These are phyloP conservation scores for Uropsilus gracilis DNA, from an alignment of 2,113 vertebrate species.

Conservation along the genomic window DNA sequence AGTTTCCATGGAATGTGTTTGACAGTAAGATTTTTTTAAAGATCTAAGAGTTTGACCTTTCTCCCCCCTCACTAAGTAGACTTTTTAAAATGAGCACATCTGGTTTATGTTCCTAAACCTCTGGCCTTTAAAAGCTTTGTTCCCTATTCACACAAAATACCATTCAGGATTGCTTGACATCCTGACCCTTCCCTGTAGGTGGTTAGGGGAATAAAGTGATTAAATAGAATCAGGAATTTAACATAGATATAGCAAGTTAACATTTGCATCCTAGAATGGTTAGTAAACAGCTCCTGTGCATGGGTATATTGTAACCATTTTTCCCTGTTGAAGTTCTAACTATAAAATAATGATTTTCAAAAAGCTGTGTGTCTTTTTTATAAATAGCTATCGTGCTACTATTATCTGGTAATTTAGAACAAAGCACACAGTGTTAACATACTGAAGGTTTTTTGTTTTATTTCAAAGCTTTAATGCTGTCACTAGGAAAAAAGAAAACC, in stretches of 20 bases:
- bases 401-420: conserved; percentile 36
- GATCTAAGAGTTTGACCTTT: conserved; percentile 85
- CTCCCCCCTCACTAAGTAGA: conserved; percentile 81
- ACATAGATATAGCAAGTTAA: conserved; percentile 78
- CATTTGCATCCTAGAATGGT: conserved; percentile 69
- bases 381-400: neutral
- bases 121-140: conserved; percentile 86
- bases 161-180: conserved; percentile 85
- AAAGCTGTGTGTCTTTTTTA: conserved; percentile 43
- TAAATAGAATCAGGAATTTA: conserved; percentile 84
- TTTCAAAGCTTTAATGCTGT: conserved; percentile 54
- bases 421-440: conserved; percentile 58
- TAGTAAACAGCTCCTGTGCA: conserved; percentile 56
- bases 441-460: conserved; percentile 46
- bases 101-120: conserved; percentile 89
- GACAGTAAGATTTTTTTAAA: conserved; percentile 84
- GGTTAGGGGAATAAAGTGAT: conserved; percentile 81
- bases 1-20: conserved; percentile 77
- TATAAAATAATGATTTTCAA: neutral
- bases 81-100: conserved; percentile 87
- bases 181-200: conserved; percentile 85
- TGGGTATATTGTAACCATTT: neutral
- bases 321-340: conserved; percentile 2
- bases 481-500: neutral
- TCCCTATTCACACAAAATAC: conserved; percentile 86